Percentiles rank a stretch among this genome's conserved stretches.
Evolutionary conservation across 2,888 invertebrate species (phyloP).

Genomic region (Brenthis ino): DNA sequence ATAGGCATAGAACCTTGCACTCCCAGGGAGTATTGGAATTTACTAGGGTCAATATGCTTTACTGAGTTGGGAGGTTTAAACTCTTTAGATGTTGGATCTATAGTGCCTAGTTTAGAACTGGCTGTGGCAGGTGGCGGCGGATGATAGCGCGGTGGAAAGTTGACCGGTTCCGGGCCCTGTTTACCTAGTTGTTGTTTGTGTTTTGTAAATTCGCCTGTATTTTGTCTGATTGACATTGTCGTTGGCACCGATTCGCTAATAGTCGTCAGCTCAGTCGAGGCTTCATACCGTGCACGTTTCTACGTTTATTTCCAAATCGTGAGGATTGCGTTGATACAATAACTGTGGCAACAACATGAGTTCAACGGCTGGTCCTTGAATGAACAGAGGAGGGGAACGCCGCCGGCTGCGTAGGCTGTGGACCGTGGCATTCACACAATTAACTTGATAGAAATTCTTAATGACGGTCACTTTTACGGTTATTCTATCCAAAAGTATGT

Average conservation of each 20-base stretch:
- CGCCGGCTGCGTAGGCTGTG: slow-evolving; percentile 77
- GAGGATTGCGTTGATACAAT: slow-evolving; percentile 58
- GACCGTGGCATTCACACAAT: slow-evolving; percentile 80
- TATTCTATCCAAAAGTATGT: slow-evolving; percentile 10
- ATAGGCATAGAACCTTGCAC: slow-evolving; percentile 55
- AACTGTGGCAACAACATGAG: slow-evolving; percentile 66
- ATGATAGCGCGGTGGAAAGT: slow-evolving; percentile 89
- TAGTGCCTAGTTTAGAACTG: slow-evolving; percentile 84
- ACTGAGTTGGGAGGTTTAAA: slow-evolving; percentile 69
- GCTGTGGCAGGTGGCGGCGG: slow-evolving; percentile 87
- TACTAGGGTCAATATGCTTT: slow-evolving; percentile 66
- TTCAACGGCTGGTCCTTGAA: slow-evolving; percentile 80
- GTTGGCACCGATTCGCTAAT: slow-evolving; percentile 58
- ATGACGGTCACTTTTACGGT: background rate
- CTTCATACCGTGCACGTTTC: slow-evolving; percentile 51
- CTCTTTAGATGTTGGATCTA: slow-evolving; percentile 76
- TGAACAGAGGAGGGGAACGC: slow-evolving; percentile 74
- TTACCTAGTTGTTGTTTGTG: slow-evolving; percentile 80
- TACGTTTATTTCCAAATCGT: slow-evolving; percentile 63
- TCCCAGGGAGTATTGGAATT: slow-evolving; percentile 64
- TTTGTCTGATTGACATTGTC: slow-evolving; percentile 78
- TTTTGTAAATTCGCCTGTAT: slow-evolving; percentile 74
- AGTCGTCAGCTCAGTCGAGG: slow-evolving; percentile 61
- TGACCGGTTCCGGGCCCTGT: slow-evolving; percentile 79
- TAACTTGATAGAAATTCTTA: slow-evolving; percentile 46